Conservation (phyloP, 2,797 vertebrate genomes). For the Micrastur ruficollis region DNA sequence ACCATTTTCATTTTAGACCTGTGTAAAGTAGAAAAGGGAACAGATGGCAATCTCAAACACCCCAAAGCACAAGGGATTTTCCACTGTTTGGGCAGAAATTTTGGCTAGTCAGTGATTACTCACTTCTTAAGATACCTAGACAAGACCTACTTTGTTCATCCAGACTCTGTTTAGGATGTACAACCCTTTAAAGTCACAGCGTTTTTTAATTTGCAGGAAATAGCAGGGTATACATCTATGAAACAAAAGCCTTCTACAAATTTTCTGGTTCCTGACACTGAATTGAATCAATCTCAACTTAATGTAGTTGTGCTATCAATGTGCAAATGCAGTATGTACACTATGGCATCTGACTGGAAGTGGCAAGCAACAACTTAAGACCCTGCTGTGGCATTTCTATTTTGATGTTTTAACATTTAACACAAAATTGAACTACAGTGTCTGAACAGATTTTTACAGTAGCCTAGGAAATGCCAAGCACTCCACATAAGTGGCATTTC, state of each 20-base stretch:
- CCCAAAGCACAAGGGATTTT: background rate
- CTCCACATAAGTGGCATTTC: conserved; percentile 38
- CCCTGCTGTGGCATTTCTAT: background rate
- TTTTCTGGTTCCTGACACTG: background rate
- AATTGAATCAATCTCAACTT: background rate
- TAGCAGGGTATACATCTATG: background rate
- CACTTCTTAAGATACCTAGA: background rate
- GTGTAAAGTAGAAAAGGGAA: background rate
- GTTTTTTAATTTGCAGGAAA: background rate
- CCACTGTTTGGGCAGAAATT: background rate
- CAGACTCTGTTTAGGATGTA: background rate
- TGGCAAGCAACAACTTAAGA: background rate
- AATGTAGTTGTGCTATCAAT: background rate
- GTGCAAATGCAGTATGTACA: background rate
- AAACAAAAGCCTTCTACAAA: background rate
- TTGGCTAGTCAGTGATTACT: background rate
- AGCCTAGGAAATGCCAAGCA: background rate
- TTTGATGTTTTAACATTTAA: background rate
- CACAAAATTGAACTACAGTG: background rate
- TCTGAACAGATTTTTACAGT: background rate
- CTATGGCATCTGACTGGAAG: background rate
- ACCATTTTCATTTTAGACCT: background rate
- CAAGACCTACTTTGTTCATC: background rate
- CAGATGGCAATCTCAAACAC: background rate
- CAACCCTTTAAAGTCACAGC: background rate